These are phyloP conservation scores for Invenusta paracnida DNA, from an alignment of 2,888 invertebrate species.

Conservation along the genomic window DNA sequence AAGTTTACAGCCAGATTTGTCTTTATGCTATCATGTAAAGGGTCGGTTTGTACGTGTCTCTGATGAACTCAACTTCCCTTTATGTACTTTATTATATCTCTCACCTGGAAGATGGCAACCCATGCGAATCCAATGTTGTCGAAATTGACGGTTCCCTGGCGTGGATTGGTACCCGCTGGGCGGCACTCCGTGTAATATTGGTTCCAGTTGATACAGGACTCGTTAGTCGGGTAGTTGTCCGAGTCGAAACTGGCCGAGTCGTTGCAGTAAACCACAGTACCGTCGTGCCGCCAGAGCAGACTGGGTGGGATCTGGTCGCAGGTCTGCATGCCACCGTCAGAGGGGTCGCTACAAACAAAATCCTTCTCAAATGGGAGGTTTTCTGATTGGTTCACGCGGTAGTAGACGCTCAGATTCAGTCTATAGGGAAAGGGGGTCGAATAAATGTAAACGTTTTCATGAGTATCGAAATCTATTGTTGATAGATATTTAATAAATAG, in stretches of 20 bases:
- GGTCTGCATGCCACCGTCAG: slow-evolving; percentile 87
- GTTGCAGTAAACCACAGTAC: slow-evolving; percentile 73
- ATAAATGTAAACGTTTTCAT: too few species aligned
- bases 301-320: slow-evolving; percentile 67
- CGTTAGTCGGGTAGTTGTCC: slow-evolving; percentile 61
- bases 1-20: too few species aligned
- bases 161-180: slow-evolving; percentile 87
- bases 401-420: slow-evolving; percentile 50
- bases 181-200: slow-evolving; percentile 92
- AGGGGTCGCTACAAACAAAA: slow-evolving; percentile 88
- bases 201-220: slow-evolving; percentile 94
- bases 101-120: slow-evolving; percentile 97
- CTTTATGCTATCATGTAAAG: too few species aligned
- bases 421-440: slow-evolving; percentile 50
- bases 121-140: slow-evolving; percentile 99
- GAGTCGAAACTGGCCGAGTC: slow-evolving; percentile 68
- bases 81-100: too few species aligned
- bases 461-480: too few species aligned
- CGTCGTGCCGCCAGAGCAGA: slow-evolving; percentile 70
- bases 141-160: slow-evolving; percentile 96
- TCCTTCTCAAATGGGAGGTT: slow-evolving; percentile 66
- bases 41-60: too few species aligned
- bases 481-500: too few species aligned
- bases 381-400: slow-evolving; percentile 47
- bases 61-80: too few species aligned